Evolutionary conservation across 2,113 vertebrate species (phyloP).

Genomic region (Leucopsar rothschildi): DNA sequence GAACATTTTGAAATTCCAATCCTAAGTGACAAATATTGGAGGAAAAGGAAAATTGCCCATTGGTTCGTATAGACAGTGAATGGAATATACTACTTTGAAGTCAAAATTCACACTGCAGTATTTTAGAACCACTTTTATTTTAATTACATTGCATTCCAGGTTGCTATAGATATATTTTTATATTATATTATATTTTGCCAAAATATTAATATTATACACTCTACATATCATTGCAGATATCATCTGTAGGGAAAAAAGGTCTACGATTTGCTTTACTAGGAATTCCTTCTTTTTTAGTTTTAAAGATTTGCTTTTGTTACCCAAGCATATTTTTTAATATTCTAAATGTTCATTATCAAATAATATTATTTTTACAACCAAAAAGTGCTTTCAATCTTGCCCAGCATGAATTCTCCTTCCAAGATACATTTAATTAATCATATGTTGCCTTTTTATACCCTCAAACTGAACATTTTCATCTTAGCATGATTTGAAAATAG

Average conservation of each 20-base stretch:
- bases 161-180: background rate
- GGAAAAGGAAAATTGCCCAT: background rate
- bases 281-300: background rate
- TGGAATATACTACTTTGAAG: background rate
- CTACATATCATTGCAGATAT: background rate
- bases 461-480: background rate
- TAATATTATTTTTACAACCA: background rate
- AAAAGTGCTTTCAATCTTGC: background rate
- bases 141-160: background rate
- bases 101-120: background rate
- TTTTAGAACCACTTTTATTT: background rate
- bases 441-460: background rate
- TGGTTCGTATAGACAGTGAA: background rate
- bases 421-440: slow-evolving; percentile 25
- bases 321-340: background rate
- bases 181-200: background rate
- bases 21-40: background rate
- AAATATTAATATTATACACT: background rate
- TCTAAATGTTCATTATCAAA: background rate
- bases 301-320: background rate
- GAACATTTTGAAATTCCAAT: background rate
- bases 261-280: background rate
- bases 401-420: background rate
- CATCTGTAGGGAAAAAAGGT: background rate
- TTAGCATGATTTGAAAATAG: background rate